Evolutionary conservation across 2,888 invertebrate genomes (phyloP), one percentile per base, ranked within the genome.

Genomic region (Rhagonycha fulva): DNA sequence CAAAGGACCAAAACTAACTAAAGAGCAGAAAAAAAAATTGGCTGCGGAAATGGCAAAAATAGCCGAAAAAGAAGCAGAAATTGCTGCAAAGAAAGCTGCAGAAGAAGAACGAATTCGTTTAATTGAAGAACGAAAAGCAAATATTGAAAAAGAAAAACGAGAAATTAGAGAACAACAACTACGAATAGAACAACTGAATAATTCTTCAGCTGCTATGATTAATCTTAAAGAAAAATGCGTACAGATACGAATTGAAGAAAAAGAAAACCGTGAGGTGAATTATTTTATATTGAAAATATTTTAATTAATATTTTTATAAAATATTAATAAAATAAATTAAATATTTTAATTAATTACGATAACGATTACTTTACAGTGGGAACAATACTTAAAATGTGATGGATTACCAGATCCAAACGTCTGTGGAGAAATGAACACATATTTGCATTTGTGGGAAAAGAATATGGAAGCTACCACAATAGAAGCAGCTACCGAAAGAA

Each of bases 391-490:
- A 79, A 87, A 87, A 70, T 91, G 91, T 81, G 89, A 90, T 72
- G 89, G 89, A 60, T 83, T 91, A 63, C 91, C 91, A 1, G 88
- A 90, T 83, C 89, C 91, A 2, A 84, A 86, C 1, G 85, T 87
- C 47, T 84, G 89, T 4, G 85, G 88, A 2, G 87, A 90, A 78
- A 87, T 91, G 87, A 91, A 90, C 80, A 90, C 89, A 0, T 91
- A 90, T 77, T 83, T 91, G n/a, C 90, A 88, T 79, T 82, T 90
- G 5, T 91, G 91, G 91, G 86, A 88, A 32, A 81, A 88, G 75
- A 86, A 86, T 47, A 84, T 89, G 66, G 84, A 87, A 1, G 80
- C 86, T 4, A 87, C 88, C 9, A 86, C 84, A 9, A 87, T 90
- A 73, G 84, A 86, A 23, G 86, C 87, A 11, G 85, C 89, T 12